Conservation (phyloP, 2,888 invertebrate genomes). For the Papilio demoleus region DNA sequence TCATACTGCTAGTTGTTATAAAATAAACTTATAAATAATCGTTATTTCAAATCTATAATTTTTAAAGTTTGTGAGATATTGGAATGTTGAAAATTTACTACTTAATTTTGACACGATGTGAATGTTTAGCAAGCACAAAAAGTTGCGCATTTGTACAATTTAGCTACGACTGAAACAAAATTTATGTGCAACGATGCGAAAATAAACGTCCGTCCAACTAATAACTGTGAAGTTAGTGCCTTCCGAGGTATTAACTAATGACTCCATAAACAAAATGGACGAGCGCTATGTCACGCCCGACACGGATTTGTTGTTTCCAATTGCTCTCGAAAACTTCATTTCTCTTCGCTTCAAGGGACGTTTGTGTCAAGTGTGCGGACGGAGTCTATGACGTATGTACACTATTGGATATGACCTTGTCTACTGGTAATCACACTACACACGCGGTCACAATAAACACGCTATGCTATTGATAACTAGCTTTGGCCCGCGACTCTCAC, state of each 20-base stretch:
- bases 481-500: too few relatives aligned
- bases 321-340: slow-evolving; percentile 41
- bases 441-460: background rate
- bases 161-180: slow-evolving; percentile 6
- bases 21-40: background rate
- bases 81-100: background rate
- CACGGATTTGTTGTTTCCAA: slow-evolving; percentile 50
- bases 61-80: background rate
- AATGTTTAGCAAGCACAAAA: background rate
- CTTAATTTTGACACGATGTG: background rate
- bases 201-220: slow-evolving; percentile 45
- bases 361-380: slow-evolving; percentile 14
- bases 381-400: background rate
- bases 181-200: slow-evolving; percentile 19
- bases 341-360: slow-evolving; percentile 25
- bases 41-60: background rate
- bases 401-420: slow-evolving; percentile 5
- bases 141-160: background rate
- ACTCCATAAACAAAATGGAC: slow-evolving; percentile 51
- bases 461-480: too few relatives aligned
- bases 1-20: background rate
- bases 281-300: slow-evolving; percentile 49
- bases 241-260: slow-evolving; percentile 56
- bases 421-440: background rate
- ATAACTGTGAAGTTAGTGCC: slow-evolving; percentile 57